phyloP scores from a whole-genome alignment of 2,113 vertebrate species.

The Pitta sordida region DNA sequence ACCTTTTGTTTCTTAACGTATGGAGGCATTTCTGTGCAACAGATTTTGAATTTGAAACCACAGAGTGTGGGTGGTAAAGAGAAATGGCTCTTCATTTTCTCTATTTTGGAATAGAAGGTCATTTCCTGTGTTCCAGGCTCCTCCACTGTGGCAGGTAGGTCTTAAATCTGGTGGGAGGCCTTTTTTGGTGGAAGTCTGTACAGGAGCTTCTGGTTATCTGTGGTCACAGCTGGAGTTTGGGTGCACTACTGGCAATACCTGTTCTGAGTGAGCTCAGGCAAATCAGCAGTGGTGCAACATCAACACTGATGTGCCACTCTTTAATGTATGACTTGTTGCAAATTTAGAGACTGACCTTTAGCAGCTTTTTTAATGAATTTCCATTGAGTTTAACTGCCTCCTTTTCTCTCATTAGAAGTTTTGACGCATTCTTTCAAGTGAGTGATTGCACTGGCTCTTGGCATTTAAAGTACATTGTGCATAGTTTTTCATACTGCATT shows the following conservation, averaged over 20 bases:
- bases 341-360: slow-evolving; percentile 1
- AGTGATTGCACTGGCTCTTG: not conserved
- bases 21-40: not conserved
- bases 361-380: not conserved
- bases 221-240: not conserved
- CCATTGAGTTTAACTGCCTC: not conserved
- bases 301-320: accelerated
- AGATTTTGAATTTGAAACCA: not conserved
- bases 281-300: not conserved
- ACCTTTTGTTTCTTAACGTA: not conserved
- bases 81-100: not conserved
- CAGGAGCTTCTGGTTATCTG: not conserved
- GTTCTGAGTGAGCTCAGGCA: not conserved
- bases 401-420: not conserved
- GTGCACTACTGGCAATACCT: accelerated
- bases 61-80: not conserved
- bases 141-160: not conserved
- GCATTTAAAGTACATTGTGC: not conserved
- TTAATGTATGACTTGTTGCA: not conserved
- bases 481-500: not conserved
- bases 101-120: not conserved
- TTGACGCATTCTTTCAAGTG: not conserved
- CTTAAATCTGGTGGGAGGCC: not conserved
- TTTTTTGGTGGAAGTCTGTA: not conserved
- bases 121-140: not conserved